These are phyloP conservation scores for Platygyra sinensis DNA, from an alignment of 64 coral and sea anemone genomes.

Conservation along the genomic window DNA sequence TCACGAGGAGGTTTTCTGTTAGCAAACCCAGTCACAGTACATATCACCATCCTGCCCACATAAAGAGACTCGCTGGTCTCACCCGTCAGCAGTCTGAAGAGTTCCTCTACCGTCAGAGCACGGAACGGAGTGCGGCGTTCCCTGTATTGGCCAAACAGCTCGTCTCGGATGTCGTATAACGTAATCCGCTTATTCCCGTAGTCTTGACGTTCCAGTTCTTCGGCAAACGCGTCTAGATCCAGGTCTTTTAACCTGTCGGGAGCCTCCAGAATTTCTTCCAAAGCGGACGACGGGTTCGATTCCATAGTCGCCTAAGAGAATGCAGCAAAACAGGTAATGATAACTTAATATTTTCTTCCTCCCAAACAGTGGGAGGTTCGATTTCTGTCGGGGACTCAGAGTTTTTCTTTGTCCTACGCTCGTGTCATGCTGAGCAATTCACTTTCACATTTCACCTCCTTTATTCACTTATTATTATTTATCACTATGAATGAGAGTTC, in stretches of 20 bases:
- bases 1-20: slow-evolving; percentile 86
- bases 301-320: slow-evolving; percentile 72
- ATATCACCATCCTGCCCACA: slow-evolving; percentile 88
- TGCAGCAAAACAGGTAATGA: neutral
- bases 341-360: neutral
- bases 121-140: slow-evolving; percentile 84
- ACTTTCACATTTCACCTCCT: no score
- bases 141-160: slow-evolving; percentile 88
- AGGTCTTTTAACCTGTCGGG: slow-evolving; percentile 95
- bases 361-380: no score
- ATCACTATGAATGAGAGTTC: no score
- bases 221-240: slow-evolving; percentile 95
- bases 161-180: slow-evolving; percentile 96
- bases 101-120: slow-evolving; percentile 79
- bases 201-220: slow-evolving; percentile 91
- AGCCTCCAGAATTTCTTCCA: slow-evolving; percentile 92
- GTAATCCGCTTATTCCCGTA: slow-evolving; percentile 96
- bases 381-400: no score
- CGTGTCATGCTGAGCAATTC: no score
- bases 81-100: slow-evolving; percentile 85
- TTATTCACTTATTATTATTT: no score
- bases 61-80: slow-evolving; percentile 84
- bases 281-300: slow-evolving; percentile 89
- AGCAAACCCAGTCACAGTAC: slow-evolving; percentile 89
- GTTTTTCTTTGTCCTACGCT: no score